A percentile compares a stretch with the other conserved stretches of the same genome.
Conservation (phyloP, 2,888 invertebrate genomes). For the Cephus pulcher region DNA sequence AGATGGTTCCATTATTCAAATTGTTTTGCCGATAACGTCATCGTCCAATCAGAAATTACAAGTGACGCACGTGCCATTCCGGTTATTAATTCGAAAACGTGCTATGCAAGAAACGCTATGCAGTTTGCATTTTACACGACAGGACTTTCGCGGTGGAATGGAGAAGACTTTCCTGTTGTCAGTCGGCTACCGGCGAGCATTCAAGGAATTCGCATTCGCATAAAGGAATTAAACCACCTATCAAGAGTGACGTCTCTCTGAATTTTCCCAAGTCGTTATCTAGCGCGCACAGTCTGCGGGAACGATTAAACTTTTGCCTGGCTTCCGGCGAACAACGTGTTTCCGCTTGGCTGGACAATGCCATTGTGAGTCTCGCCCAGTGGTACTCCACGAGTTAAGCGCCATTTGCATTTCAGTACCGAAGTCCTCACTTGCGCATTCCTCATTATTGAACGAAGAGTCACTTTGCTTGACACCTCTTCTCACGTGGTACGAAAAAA, state of each 20-base stretch:
- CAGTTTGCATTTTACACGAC: background rate
- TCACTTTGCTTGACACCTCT: background rate
- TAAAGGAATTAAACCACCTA: background rate
- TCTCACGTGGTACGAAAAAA: background rate
- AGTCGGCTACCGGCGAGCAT: background rate
- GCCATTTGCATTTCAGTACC: background rate
- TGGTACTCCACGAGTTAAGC: background rate
- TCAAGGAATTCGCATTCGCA: background rate
- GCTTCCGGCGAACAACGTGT: conserved; percentile 30
- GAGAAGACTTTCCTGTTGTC: background rate
- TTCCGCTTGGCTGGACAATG: conserved; percentile 37
- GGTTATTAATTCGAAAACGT: background rate
- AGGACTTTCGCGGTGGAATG: background rate
- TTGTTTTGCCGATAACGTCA: conserved; percentile 42
- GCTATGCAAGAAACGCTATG: background rate
- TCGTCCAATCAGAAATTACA: conserved; percentile 24
- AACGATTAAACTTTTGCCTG: conserved; percentile 43
- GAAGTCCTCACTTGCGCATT: background rate
- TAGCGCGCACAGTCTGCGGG: conserved; percentile 21
- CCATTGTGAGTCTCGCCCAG: conserved; percentile 21
- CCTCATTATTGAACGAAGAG: background rate
- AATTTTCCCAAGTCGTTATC: conserved; percentile 4
- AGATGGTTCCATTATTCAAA: conserved; percentile 30
- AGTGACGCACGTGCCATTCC: background rate
- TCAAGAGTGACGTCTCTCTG: background rate